A percentile compares a stretch with the other conserved stretches of the same genome.
Conservation (phyloP, 2,797 vertebrate species). For the Onychomys torridus region DNA sequence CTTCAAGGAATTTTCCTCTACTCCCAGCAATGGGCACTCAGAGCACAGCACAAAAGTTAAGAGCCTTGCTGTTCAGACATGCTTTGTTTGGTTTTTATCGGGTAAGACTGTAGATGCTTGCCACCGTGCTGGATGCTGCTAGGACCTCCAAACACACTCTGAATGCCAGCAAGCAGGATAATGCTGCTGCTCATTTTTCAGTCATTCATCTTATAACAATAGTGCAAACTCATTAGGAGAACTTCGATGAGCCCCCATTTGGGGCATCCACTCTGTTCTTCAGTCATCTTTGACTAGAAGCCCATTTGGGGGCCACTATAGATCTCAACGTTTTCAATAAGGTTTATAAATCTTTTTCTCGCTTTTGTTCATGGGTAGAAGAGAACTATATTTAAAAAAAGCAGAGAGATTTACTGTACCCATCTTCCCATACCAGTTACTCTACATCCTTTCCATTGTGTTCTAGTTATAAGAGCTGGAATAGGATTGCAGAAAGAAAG, state of each 20-base stretch:
- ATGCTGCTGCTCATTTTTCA: neutral
- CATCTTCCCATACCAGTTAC: neutral
- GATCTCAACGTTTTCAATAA: neutral
- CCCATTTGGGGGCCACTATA: neutral
- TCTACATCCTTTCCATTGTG: no score
- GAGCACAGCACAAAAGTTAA: neutral
- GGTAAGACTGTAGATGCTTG: neutral
- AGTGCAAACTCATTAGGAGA: neutral
- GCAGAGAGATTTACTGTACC: neutral
- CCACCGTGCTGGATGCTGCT: neutral
- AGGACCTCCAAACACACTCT: neutral
- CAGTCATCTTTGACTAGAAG: neutral
- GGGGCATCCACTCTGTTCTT: neutral
- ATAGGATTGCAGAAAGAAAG: neutral
- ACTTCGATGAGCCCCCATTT: neutral
- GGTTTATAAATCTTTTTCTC: neutral
- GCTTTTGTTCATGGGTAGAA: neutral
- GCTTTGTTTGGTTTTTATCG: neutral
- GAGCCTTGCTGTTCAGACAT: neutral
- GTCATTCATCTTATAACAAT: no score
- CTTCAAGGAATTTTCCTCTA: slow-evolving; percentile 5
- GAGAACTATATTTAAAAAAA: neutral
- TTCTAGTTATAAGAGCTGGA: neutral
- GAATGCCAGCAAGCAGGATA: neutral
- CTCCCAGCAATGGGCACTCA: neutral